These are phyloP conservation scores for Ophiodon elongatus DNA, from an alignment of 2,113 vertebrate genomes.

Conservation along the genomic window DNA sequence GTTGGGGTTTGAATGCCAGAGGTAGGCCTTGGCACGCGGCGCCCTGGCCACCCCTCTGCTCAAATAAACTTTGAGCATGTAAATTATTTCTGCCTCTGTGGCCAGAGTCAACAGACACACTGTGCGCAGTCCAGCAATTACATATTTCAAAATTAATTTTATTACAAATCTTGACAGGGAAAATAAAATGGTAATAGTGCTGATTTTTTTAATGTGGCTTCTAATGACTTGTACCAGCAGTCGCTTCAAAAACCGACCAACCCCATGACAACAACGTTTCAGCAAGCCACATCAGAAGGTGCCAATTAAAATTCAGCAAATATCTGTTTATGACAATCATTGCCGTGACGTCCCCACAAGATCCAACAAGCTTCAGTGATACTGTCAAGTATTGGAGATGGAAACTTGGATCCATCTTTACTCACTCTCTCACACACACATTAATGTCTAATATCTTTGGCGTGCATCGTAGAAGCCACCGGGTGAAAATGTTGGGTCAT, in stretches of 20 bases:
- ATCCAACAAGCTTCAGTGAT: constrained; percentile 48
- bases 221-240: constrained; percentile 65
- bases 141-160: constrained; percentile 75
- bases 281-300: constrained; percentile 29
- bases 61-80: constrained; percentile 71
- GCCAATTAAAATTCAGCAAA: constrained; percentile 60
- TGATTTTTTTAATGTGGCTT: constrained; percentile 61
- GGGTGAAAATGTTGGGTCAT: constrained; percentile 43
- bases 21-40: constrained; percentile 61
- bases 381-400: constrained; percentile 26
- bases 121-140: constrained; percentile 76
- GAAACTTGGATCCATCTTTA: constrained; percentile 55
- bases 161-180: constrained; percentile 74
- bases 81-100: constrained; percentile 66
- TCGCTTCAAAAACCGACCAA: constrained; percentile 45
- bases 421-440: constrained; percentile 16
- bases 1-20: constrained; percentile 69
- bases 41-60: constrained; percentile 67
- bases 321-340: constrained; percentile 58
- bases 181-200: constrained; percentile 70
- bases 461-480: background rate
- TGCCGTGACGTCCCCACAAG: constrained; percentile 43
- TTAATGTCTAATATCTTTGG: constrained; percentile 46
- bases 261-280: constrained; percentile 32
- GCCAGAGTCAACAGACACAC: constrained; percentile 77